Conservation (phyloP, 2,888 invertebrate genomes). For the Pheosia tremula region DNA sequence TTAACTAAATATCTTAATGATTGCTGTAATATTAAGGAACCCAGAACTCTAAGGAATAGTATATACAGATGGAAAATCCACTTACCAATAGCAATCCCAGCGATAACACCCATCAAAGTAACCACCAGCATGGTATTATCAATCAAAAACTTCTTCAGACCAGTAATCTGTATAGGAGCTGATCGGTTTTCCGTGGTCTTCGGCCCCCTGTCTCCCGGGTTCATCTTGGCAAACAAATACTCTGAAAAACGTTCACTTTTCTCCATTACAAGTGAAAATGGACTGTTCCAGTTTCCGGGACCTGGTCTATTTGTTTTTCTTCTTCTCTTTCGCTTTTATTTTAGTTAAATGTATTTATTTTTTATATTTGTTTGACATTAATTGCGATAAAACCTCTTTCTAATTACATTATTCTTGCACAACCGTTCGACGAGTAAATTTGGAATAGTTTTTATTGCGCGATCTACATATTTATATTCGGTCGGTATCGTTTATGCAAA, state of each 20-base stretch:
- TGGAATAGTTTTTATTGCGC: too few relatives aligned
- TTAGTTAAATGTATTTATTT: neutral
- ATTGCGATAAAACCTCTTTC: neutral
- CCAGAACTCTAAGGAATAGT: too few relatives aligned
- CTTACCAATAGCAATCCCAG: constrained; percentile 90
- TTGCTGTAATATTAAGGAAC: too few relatives aligned
- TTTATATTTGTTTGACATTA: constrained; percentile 5
- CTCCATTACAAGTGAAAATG: constrained; percentile 80
- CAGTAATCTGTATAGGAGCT: constrained; percentile 87
- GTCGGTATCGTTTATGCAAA: too few relatives aligned
- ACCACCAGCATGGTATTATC: constrained; percentile 92
- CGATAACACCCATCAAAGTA: constrained; percentile 91
- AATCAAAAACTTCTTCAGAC: constrained; percentile 87
- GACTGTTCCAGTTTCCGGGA: constrained; percentile 53
- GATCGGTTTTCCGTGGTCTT: constrained; percentile 86
- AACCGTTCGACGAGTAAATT: neutral
- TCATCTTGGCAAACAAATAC: constrained; percentile 93
- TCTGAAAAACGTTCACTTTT: constrained; percentile 89
- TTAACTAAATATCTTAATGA: too few relatives aligned
- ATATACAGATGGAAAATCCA: constrained; percentile 9
- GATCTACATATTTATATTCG: too few relatives aligned
- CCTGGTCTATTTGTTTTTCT: constrained; percentile 37
- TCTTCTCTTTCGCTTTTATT: constrained; percentile 19
- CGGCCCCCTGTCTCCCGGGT: constrained; percentile 85
- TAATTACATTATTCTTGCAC: neutral